phyloP scores from a whole-genome alignment of 1,140 invertebrate genomes.

The Uloborus diversus region DNA sequence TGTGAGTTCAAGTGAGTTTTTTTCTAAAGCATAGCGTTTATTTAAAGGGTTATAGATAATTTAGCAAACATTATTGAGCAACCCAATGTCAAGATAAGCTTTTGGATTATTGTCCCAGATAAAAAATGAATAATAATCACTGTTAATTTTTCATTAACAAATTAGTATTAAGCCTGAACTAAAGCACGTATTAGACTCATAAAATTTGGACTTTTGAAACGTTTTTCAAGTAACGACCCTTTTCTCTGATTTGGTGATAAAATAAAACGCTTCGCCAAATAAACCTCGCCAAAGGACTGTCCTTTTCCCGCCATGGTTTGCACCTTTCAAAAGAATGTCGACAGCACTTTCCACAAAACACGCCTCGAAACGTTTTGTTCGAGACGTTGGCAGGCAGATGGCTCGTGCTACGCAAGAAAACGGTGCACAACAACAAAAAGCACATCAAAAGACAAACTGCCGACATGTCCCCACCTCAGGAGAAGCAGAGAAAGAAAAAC shows the following conservation, averaged over 20 bases:
- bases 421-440: constrained; percentile 37
- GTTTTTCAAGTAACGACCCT: background rate
- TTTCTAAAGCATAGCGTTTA: no score
- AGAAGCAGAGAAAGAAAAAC: background rate
- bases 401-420: constrained; percentile 32
- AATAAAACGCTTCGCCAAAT: background rate
- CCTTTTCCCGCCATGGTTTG: no score
- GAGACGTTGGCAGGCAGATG: constrained; percentile 16
- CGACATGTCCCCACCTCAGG: background rate
- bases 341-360: constrained; percentile 16
- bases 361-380: background rate
- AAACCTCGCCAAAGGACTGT: background rate
- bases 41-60: no score
- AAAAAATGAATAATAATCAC: background rate
- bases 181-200: background rate
- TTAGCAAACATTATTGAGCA: no score
- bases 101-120: background rate
- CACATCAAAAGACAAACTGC: constrained; percentile 22
- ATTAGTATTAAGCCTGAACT: background rate
- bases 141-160: background rate
- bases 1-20: no score
- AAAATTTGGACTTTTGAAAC: background rate
- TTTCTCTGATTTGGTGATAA: background rate
- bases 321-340: background rate
- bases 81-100: background rate